Evolutionary conservation across 2,797 vertebrate species (phyloP).

Genomic region (Salarias fasciatus): DNA sequence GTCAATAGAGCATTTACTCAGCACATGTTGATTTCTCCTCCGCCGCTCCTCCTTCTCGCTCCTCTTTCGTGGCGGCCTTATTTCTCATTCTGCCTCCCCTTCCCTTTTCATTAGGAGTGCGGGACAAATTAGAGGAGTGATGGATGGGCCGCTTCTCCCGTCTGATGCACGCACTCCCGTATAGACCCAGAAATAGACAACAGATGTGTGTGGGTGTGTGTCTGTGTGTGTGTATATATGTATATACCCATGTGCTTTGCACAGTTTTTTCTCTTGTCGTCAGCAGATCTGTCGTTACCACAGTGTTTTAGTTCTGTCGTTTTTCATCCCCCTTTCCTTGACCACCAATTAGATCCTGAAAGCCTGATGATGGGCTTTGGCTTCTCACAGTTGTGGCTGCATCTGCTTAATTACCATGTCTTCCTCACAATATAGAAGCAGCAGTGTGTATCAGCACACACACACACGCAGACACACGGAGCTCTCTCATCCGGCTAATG

Average conservation of each 20-base stretch:
- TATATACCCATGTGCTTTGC: not conserved
- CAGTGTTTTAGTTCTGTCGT: not conserved
- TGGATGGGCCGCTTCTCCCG: slow-evolving; percentile 41
- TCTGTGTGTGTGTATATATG: slow-evolving; percentile 13
- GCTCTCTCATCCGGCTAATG: slow-evolving; percentile 73
- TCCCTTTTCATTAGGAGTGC: slow-evolving; percentile 38
- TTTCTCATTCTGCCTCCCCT: slow-evolving; percentile 9
- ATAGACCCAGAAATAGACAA: slow-evolving; percentile 20
- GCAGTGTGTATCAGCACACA: slow-evolving; percentile 1
- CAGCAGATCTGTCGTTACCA: slow-evolving; percentile 29
- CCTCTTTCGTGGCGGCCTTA: slow-evolving; percentile 12
- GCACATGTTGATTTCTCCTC: slow-evolving; percentile 6
- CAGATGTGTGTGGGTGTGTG: slow-evolving; percentile 8
- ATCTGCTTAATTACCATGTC: slow-evolving; percentile 64
- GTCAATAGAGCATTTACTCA: not conserved
- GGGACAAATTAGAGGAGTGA: slow-evolving; percentile 45
- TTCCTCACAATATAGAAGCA: slow-evolving; percentile 50
- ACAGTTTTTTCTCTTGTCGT: slow-evolving; percentile 5
- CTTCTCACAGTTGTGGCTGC: slow-evolving; percentile 46
- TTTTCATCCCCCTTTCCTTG: slow-evolving; percentile 21
- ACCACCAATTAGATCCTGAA: slow-evolving; percentile 49
- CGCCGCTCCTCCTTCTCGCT: not conserved
- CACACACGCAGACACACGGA: slow-evolving; percentile 18
- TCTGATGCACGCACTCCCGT: slow-evolving; percentile 7
- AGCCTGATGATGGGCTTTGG: slow-evolving; percentile 34